Conservation (phyloP, 2,888 invertebrate species). For the Falcaria lacertinaria region DNA sequence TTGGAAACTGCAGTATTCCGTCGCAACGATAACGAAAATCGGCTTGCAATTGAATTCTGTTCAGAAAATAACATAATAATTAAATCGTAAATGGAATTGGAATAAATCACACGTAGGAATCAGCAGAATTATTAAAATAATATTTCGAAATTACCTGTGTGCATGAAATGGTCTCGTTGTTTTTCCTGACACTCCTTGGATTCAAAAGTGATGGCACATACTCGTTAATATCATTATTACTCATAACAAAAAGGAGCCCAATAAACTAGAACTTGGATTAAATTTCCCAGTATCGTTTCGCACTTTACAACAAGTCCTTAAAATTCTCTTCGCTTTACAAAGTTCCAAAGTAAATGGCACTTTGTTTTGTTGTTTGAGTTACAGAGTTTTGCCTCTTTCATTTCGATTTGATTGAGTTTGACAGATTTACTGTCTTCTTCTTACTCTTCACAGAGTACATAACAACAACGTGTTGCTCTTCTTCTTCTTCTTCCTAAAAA, state of each 20-base stretch:
- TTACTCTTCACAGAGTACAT: too few relatives aligned
- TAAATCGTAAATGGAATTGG: not conserved
- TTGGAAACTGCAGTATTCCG: conserved; percentile 21
- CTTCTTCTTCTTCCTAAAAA: too few relatives aligned
- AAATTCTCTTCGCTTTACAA: too few relatives aligned
- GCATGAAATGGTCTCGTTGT: conserved; percentile 30
- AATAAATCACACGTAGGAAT: not conserved
- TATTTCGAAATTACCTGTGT: conserved; percentile 44
- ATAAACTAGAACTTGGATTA: not conserved
- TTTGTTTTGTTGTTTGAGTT: too few relatives aligned
- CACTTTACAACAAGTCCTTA: too few relatives aligned
- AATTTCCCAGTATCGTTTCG: not conserved
- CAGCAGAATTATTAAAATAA: not conserved
- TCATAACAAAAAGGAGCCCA: conserved; percentile 20
- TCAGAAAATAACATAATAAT: conserved; percentile 6
- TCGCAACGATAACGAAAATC: conserved; percentile 46
- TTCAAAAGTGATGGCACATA: conserved; percentile 58
- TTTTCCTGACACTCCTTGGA: conserved; percentile 44
- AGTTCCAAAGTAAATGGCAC: too few relatives aligned
- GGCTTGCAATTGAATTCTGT: conserved; percentile 45
- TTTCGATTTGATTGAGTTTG: too few relatives aligned
- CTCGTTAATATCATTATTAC: conserved; percentile 43
- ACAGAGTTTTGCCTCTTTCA: too few relatives aligned
- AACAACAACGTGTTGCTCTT: too few relatives aligned
- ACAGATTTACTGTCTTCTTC: too few relatives aligned